Evolutionary conservation across 2,113 vertebrate genomes (phyloP), one percentile per base, ranked within the genome.

Genomic region (Willisornis vidua): DNA sequence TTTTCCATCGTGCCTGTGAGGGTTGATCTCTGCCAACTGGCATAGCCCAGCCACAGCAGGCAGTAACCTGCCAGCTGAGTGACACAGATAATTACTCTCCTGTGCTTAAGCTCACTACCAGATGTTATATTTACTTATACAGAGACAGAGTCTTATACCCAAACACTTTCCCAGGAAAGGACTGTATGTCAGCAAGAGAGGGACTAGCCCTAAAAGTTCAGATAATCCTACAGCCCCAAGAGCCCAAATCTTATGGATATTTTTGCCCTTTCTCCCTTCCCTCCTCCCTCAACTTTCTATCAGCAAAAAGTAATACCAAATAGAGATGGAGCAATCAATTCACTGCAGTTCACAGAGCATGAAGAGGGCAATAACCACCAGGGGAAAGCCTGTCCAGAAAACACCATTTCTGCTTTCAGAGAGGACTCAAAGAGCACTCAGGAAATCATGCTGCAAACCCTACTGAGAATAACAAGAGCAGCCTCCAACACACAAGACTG

Each of bases 351-450:
- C 68, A 66, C 35, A 81, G 23, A 81, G 70, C 59, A 52, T 4
- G 9, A 37, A 76, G 54, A 54, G 29, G 31, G 59, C 58, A 78
- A 33, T 13, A 78, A 94, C 70, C 5, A 11, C 19, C 4, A 54
- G 9, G 41, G 37, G 57, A 68, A 85, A 58, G 15, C 23, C 37
- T 66, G 29, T 48, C 37, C 63, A 73, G 67, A 88, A 92, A 72
- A 55, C 18, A 58, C 15, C 33, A 84, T 48, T 93, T 96, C 85
- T 94, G 81, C 91, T 95, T 95, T 93, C 59, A 73, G 73, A n/a
- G 19, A 5, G 22, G 37, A 41, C 71, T 85, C 33, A 49, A 51
- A 39, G 12, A 78, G 12, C 52, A 66, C 52, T 55, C 51, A 75
- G 91, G 83, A 91, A 93, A 72, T 85, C 51, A 58, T 41, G 72